Percentiles rank a stretch among this genome's conserved stretches.
Evolutionary conservation across 2,113 vertebrate genomes (phyloP).

Genomic region (Lucifuga dentata): DNA sequence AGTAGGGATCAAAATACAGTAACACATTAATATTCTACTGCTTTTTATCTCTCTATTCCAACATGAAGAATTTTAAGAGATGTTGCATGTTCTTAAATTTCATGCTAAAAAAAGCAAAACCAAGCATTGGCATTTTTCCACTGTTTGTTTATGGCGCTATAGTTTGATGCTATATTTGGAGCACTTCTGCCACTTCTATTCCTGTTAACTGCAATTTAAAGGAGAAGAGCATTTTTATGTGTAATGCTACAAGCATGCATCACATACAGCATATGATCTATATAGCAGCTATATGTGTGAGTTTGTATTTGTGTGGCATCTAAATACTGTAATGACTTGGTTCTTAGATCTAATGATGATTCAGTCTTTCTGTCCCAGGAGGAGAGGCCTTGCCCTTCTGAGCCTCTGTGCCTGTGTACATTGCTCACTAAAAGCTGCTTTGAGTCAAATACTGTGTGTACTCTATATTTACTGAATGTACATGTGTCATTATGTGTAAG

Average conservation of each 20-base stretch:
- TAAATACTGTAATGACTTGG: slow-evolving; percentile 36
- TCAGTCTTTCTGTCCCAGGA: slow-evolving; percentile 64
- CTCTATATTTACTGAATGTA: background rate
- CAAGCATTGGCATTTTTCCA: background rate
- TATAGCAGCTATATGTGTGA: slow-evolving; percentile 1
- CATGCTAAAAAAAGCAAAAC: slow-evolving; percentile 3
- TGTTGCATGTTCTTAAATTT: background rate
- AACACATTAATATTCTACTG: no score
- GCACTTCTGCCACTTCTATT: no score
- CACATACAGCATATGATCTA: background rate
- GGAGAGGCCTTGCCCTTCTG: slow-evolving; percentile 57
- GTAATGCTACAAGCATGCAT: background rate
- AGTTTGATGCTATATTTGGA: no score
- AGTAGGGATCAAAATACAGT: no score
- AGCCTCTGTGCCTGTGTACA: slow-evolving; percentile 29
- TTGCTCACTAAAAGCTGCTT: slow-evolving; percentile 23
- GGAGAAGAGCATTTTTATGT: background rate
- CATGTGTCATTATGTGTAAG: slow-evolving; percentile 1
- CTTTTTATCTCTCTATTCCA: background rate
- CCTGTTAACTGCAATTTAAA: slow-evolving; percentile 7
- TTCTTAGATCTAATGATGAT: slow-evolving; percentile 66
- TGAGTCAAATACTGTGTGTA: slow-evolving; percentile 11
- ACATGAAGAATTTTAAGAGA: slow-evolving; percentile 3
- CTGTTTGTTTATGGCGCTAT: no score
- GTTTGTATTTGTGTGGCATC: slow-evolving; percentile 5